Percentiles rank a stretch among this genome's conserved stretches.
Conservation (phyloP, 35 echinoderm and acorn worm species). For the Diadema setosum region DNA sequence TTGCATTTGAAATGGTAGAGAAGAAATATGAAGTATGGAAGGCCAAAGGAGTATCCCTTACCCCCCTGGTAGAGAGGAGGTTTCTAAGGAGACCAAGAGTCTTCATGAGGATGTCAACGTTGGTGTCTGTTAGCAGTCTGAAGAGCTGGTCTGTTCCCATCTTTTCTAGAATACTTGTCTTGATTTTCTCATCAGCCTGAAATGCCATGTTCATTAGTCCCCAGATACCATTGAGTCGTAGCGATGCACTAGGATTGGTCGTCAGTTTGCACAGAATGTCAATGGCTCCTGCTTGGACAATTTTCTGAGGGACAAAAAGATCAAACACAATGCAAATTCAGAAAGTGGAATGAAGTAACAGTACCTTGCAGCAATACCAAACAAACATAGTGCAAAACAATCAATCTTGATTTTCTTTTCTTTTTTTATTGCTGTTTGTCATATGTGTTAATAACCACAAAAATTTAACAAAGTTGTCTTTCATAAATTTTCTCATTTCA, state of each 20-base stretch:
- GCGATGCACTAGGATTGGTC: slow-evolving; percentile 44
- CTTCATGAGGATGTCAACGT: slow-evolving; percentile 97
- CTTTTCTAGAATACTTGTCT: slow-evolving; percentile 73
- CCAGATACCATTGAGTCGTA: slow-evolving; percentile 97
- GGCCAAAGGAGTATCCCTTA: slow-evolving; percentile 44
- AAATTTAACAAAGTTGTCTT: too few species aligned
- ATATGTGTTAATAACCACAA: too few species aligned
- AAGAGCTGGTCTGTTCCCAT: slow-evolving; percentile 92
- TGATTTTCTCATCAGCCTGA: slow-evolving; percentile 92
- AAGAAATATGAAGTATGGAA: too few species aligned
- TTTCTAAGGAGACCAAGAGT: slow-evolving; percentile 92
- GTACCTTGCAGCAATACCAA: too few species aligned
- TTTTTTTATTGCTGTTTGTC: too few species aligned
- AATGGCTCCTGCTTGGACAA: slow-evolving; percentile 86
- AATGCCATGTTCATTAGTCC: slow-evolving; percentile 99
- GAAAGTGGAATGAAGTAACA: too few species aligned
- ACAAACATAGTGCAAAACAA: too few species aligned
- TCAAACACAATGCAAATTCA: too few species aligned
- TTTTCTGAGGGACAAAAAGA: slow-evolving; percentile 54
- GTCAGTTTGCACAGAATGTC: slow-evolving; percentile 86
- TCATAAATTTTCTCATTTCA: too few species aligned
- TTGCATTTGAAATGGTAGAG: too few species aligned
- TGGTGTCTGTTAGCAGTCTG: slow-evolving; percentile 82
- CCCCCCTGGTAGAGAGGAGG: slow-evolving; percentile 89
- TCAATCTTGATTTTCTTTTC: too few species aligned